A percentile compares a stretch with the other conserved stretches of the same genome.
Conservation (phyloP, 2,113 vertebrate species). For the Sebastes fasciatus region DNA sequence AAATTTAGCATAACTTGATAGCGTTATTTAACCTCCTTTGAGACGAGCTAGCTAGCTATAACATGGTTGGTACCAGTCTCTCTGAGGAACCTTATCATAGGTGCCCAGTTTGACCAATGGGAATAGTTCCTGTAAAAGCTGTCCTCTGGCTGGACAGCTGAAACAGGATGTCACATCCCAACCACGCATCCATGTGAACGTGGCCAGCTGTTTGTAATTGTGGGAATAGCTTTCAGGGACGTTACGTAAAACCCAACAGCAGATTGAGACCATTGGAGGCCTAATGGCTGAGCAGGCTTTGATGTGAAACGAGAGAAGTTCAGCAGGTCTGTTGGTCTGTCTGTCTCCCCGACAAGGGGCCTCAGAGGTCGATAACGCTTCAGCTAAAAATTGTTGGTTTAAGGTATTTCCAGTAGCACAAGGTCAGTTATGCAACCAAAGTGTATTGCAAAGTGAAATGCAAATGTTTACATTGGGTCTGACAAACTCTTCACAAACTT, state of each 20-base stretch:
- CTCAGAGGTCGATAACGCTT: conserved; percentile 30
- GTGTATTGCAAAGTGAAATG: conserved; percentile 10
- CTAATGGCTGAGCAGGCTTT: conserved; percentile 25
- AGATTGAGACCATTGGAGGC: neutral
- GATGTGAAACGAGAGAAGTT: conserved; percentile 32
- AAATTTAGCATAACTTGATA: too few species aligned
- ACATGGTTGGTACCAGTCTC: too few species aligned
- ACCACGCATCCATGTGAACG: conserved; percentile 50
- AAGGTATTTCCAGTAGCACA: conserved; percentile 54
- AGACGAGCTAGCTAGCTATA: too few species aligned
- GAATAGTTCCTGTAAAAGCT: neutral
- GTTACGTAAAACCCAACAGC: conserved; percentile 49
- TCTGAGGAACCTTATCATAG: neutral
- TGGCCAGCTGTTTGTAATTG: conserved; percentile 69
- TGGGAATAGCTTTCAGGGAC: conserved; percentile 17
- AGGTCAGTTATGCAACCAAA: conserved; percentile 47
- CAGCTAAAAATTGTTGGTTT: conserved; percentile 44
- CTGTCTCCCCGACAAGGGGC: conserved; percentile 2
- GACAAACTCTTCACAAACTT: neutral
- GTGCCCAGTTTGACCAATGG: conserved; percentile 14
- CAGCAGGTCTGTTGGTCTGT: conserved; percentile 13
- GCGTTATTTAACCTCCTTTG: too few species aligned
- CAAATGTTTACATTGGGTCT: conserved; percentile 4
- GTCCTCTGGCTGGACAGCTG: conserved; percentile 8
- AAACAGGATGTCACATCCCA: conserved; percentile 44